Percentiles rank a stretch among this genome's conserved stretches.
These are phyloP conservation scores for Isichthys henryi DNA, from an alignment of 2,113 vertebrate genomes.

Conservation along the genomic window DNA sequence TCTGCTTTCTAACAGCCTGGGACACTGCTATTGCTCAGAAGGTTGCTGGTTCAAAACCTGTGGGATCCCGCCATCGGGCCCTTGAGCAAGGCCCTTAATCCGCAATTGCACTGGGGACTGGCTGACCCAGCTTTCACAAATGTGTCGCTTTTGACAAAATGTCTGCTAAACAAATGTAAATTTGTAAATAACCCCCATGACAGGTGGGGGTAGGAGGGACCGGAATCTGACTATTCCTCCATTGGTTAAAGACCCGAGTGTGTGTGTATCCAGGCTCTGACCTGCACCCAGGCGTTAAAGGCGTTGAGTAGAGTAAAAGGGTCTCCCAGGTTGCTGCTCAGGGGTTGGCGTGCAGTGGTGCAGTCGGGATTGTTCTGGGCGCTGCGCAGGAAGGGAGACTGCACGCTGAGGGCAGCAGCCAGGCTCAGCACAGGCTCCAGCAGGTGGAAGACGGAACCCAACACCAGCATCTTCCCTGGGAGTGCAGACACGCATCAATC, in stretches of 20 bases:
- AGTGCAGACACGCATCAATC: not conserved
- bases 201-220: not conserved
- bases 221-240: not conserved
- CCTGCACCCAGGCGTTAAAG: constrained; percentile 88
- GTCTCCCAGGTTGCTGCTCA: constrained; percentile 81
- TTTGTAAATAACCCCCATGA: not conserved
- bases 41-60: not conserved
- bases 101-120: not conserved
- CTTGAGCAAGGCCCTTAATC: not conserved
- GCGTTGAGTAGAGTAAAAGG: constrained; percentile 80
- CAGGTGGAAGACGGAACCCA: constrained; percentile 73
- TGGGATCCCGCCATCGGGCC: not conserved
- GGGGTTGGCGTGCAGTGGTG: constrained; percentile 55
- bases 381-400: constrained; percentile 74
- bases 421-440: constrained; percentile 74
- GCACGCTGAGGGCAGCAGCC: constrained; percentile 74
- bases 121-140: not conserved
- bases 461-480: constrained; percentile 83
- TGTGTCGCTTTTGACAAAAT: not conserved
- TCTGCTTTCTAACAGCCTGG: not conserved
- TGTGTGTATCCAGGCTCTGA: constrained; percentile 33
- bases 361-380: constrained; percentile 66
- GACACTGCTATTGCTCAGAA: not conserved
- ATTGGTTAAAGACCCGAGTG: not conserved
- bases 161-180: not conserved